Evolutionary conservation across 2,888 invertebrate genomes (phyloP).

Genomic region (Erebia palarica): DNA sequence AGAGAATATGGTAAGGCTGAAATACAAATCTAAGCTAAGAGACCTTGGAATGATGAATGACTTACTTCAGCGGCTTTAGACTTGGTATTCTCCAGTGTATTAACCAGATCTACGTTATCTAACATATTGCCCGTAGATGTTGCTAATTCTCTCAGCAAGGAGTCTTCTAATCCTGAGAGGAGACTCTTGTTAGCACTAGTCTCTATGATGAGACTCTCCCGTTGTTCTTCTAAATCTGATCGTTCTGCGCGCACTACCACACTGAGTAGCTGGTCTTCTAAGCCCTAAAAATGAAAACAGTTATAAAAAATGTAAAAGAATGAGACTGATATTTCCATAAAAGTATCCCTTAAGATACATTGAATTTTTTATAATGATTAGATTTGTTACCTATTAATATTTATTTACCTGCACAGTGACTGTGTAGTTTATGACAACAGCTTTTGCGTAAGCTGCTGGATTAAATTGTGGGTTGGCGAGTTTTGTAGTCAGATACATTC

Average conservation of each 20-base stretch:
- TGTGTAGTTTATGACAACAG: constrained; percentile 95
- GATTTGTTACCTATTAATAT: not conserved
- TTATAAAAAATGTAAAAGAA: not conserved
- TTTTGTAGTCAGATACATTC: constrained; percentile 95
- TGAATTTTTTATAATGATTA: no score
- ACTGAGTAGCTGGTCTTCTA: constrained; percentile 95
- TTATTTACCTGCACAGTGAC: constrained; percentile 88
- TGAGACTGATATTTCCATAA: no score
- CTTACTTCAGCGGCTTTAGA: constrained; percentile 90
- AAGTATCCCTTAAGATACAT: no score
- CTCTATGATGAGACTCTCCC: constrained; percentile 91
- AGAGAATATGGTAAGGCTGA: no score
- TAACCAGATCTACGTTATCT: constrained; percentile 93
- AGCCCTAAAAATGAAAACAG: constrained; percentile 78
- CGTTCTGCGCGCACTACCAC: constrained; percentile 94
- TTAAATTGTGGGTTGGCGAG: constrained; percentile 93
- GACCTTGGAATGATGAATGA: not conserved
- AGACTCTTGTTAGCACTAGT: constrained; percentile 93
- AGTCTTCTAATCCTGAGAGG: constrained; percentile 92
- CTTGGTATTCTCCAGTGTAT: constrained; percentile 94
- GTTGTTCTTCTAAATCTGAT: constrained; percentile 93
- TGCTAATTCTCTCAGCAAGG: constrained; percentile 90
- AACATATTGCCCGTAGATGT: constrained; percentile 96
- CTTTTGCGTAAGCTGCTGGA: constrained; percentile 93
- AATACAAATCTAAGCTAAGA: no score